Conservation (phyloP, 2,797 vertebrate genomes). For the Rhabdomys pumilio region DNA sequence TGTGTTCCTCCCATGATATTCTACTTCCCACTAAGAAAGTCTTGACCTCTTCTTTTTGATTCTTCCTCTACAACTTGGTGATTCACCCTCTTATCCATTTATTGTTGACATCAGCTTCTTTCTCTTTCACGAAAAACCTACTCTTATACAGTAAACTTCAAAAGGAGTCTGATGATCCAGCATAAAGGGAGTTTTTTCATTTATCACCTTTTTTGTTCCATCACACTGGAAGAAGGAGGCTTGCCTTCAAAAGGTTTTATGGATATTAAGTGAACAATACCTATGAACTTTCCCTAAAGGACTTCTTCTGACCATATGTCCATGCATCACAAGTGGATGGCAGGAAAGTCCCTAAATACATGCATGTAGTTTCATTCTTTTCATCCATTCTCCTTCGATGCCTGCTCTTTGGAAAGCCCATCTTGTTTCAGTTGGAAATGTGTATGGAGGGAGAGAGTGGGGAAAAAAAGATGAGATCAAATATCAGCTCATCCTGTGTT, state of each 20-base stretch:
- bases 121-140: not conserved
- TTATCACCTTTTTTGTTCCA: not conserved
- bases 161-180: not conserved
- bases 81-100: not conserved
- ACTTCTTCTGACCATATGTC: not conserved
- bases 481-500: not conserved
- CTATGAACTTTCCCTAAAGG: not conserved
- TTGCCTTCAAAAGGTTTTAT: not conserved
- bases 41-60: not conserved
- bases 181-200: not conserved
- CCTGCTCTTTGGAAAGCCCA: not conserved
- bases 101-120: not conserved
- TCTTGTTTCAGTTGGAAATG: not conserved
- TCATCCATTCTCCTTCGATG: not conserved
- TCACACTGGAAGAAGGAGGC: not conserved
- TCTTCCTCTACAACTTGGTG: not conserved
- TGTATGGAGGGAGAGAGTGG: not conserved
- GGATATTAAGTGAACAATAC: not conserved
- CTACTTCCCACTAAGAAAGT: not conserved
- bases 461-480: not conserved
- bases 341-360: not conserved
- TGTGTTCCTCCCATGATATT: not conserved
- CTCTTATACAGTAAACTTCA: not conserved
- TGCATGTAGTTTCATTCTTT: not conserved
- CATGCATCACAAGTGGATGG: not conserved